Conservation (phyloP, 2,888 invertebrate species). For the Agrotis exclamationis region DNA sequence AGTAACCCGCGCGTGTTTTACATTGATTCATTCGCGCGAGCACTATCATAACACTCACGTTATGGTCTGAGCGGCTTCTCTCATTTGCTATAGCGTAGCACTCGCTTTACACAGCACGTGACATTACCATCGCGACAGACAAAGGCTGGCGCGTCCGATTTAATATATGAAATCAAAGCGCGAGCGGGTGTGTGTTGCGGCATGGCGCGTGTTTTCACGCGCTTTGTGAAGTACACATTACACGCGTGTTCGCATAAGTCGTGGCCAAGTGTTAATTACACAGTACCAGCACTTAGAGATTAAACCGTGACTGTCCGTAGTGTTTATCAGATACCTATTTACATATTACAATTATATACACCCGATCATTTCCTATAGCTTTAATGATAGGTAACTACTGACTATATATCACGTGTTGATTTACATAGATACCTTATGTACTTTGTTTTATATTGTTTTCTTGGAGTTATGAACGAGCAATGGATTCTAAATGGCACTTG, state of each 20-base stretch:
- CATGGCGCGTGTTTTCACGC: no score
- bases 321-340: constrained; percentile 63
- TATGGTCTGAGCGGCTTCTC: background rate
- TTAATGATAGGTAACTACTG: constrained; percentile 61
- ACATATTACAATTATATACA: constrained; percentile 65
- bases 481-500: background rate
- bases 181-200: no score
- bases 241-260: background rate
- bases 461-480: constrained; percentile 21
- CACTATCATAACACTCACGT: background rate
- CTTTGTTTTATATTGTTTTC: constrained; percentile 8
- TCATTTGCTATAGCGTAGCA: background rate
- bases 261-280: background rate
- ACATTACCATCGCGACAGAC: no score
- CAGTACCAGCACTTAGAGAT: constrained; percentile 55
- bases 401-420: constrained; percentile 61
- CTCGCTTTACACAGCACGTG: no score
- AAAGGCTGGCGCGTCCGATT: no score
- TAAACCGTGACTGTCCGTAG: constrained; percentile 64
- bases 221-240: no score
- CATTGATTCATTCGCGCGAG: background rate
- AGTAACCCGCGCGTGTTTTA: background rate
- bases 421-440: constrained; percentile 50
- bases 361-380: constrained; percentile 64
- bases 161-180: no score